Conservation (phyloP, 2,113 vertebrate species). For the Hucho hucho region DNA sequence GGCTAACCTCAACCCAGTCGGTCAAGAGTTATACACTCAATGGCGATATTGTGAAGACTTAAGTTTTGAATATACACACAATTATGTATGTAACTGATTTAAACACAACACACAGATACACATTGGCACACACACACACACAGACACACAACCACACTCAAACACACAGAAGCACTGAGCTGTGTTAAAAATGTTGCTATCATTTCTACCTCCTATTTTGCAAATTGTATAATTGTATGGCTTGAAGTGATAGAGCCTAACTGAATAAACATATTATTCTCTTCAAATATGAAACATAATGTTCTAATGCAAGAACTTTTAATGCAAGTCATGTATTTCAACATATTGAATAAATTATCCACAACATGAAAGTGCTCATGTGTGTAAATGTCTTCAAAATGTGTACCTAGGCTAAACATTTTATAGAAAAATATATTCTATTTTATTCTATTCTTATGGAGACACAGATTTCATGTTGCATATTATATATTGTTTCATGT, state of each 20-base stretch:
- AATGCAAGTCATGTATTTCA: constrained; percentile 70
- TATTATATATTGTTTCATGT: too few relatives aligned
- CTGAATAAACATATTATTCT: constrained; percentile 55
- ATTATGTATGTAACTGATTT: constrained; percentile 19
- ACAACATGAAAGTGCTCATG: constrained; percentile 28
- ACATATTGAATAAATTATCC: constrained; percentile 68
- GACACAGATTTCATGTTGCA: too few relatives aligned
- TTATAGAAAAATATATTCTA: too few relatives aligned
- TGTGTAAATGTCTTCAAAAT: constrained; percentile 15
- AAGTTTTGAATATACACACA: constrained; percentile 45
- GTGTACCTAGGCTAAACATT: too few relatives aligned
- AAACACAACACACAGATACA: constrained; percentile 10
- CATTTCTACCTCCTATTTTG: constrained; percentile 74
- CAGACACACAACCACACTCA: constrained; percentile 22
- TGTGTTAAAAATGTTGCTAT: constrained; percentile 47
- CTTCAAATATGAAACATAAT: constrained; percentile 52
- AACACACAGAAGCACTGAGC: constrained; percentile 50
- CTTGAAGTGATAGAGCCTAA: constrained; percentile 50
- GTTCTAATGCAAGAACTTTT: constrained; percentile 59
- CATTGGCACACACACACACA: constrained; percentile 12
- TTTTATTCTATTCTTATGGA: too few relatives aligned
- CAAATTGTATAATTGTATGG: constrained; percentile 62
- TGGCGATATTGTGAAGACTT: constrained; percentile 39
- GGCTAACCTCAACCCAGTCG: background rate
- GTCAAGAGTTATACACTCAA: constrained; percentile 33